Conservation (phyloP, 2,797 vertebrate species). For the Choloepus didactylus region DNA sequence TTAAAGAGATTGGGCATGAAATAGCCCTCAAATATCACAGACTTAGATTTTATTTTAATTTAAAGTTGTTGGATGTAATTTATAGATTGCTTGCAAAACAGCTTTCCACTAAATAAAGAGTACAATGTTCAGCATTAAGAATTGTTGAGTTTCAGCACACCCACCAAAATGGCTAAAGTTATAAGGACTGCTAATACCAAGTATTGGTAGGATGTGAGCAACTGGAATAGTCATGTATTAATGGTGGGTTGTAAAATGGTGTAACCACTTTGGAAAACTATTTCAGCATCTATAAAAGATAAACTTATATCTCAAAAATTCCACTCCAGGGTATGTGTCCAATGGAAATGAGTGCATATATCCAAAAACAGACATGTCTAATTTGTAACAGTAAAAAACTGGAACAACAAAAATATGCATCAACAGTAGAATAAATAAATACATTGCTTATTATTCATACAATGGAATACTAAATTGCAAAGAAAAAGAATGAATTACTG, state of each 20-base stretch:
- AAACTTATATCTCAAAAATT: background rate
- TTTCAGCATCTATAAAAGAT: background rate
- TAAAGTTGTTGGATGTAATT: background rate
- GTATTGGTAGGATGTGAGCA: background rate
- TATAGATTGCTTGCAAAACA: background rate
- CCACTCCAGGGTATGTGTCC: background rate
- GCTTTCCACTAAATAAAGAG: background rate
- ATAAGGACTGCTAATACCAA: background rate
- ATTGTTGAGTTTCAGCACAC: background rate
- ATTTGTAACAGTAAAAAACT: background rate
- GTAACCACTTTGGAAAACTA: background rate
- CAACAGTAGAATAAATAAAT: slow-evolving; percentile 6
- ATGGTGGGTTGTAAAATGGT: background rate
- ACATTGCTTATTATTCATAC: background rate
- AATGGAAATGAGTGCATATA: background rate
- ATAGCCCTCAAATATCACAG: background rate
- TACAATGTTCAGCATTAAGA: background rate
- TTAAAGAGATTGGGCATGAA: background rate
- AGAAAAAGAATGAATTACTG: background rate
- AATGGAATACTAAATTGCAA: background rate
- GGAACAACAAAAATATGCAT: slow-evolving; percentile 14
- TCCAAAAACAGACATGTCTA: background rate
- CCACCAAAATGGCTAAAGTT: background rate
- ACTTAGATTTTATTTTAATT: background rate
- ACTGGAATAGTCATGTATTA: background rate